A percentile compares a stretch with the other conserved stretches of the same genome.
Conservation (phyloP, 1,140 invertebrate species). For the Notospermus geniculatus region DNA sequence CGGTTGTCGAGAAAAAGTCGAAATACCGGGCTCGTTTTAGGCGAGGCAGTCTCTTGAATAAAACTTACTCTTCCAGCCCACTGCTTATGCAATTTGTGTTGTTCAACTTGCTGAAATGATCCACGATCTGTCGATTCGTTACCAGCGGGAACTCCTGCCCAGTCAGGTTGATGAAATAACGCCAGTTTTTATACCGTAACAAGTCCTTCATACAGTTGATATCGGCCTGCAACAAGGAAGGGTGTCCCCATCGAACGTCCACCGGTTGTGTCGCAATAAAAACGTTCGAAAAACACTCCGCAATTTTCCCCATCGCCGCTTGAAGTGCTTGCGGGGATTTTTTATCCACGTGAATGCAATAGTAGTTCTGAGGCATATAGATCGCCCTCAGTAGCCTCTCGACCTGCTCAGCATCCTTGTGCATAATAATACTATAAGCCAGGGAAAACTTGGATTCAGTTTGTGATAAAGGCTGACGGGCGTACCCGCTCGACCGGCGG, state of each 20-base stretch:
- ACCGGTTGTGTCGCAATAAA: conserved; percentile 34
- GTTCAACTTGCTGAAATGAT: conserved; percentile 37
- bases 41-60: not conserved
- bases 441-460: conserved; percentile 32
- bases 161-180: conserved; percentile 44
- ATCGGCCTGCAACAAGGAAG: conserved; percentile 11
- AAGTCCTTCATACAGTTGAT: conserved; percentile 38
- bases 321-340: conserved; percentile 32
- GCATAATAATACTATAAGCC: conserved; percentile 33
- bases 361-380: conserved; percentile 44
- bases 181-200: conserved; percentile 27
- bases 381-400: conserved; percentile 39
- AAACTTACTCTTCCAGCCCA: conserved; percentile 16
- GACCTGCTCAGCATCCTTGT: conserved; percentile 36
- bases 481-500: not conserved
- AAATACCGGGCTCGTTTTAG: no score
- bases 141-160: conserved; percentile 42
- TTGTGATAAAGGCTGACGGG: not conserved
- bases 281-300: conserved; percentile 41
- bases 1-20: no score
- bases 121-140: conserved; percentile 45
- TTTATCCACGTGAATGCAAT: conserved; percentile 46
- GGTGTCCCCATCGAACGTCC: conserved; percentile 6
- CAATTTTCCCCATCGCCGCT: conserved; percentile 26
- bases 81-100: conserved; percentile 29